Percentiles rank a stretch among this genome's conserved stretches.
Conservation (phyloP, 2,113 vertebrate species). For the Muntiacus reevesi region DNA sequence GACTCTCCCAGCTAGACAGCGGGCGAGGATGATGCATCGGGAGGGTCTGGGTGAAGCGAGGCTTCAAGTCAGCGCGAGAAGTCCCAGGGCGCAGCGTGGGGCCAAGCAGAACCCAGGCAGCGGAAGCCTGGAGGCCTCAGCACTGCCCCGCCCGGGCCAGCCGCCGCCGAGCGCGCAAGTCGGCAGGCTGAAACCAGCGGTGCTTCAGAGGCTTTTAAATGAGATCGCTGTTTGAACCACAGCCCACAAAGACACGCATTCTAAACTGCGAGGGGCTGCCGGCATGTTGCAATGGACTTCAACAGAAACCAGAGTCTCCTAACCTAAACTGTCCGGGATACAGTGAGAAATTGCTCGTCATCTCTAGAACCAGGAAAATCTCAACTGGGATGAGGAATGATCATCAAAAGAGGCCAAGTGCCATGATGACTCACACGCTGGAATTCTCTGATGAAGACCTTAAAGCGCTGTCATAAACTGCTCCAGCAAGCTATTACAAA, state of each 20-base stretch:
- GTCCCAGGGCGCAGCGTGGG: not conserved
- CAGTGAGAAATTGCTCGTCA: not conserved
- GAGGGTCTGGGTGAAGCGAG: not conserved
- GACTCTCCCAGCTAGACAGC: not conserved
- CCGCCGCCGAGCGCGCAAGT: not conserved
- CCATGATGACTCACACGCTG: not conserved
- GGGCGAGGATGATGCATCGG: not conserved
- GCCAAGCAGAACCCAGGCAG: not conserved
- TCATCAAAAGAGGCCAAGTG: not conserved
- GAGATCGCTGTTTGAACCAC: not conserved
- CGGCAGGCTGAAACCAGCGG: not conserved
- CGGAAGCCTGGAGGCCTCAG: not conserved
- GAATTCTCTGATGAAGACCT: not conserved
- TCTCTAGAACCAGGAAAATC: not conserved
- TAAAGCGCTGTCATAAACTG: not conserved
- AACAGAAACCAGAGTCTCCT: not conserved
- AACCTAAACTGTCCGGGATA: not conserved
- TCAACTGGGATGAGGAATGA: not conserved
- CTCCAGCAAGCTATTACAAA: not conserved
- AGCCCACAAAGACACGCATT: not conserved
- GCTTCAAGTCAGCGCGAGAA: not conserved
- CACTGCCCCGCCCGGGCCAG: not conserved
- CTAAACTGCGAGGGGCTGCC: not conserved
- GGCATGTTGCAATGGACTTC: not conserved
- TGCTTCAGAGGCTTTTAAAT: not conserved